Evolutionary conservation across 2,113 vertebrate species (phyloP).

Genomic region (Equus przewalskii): DNA sequence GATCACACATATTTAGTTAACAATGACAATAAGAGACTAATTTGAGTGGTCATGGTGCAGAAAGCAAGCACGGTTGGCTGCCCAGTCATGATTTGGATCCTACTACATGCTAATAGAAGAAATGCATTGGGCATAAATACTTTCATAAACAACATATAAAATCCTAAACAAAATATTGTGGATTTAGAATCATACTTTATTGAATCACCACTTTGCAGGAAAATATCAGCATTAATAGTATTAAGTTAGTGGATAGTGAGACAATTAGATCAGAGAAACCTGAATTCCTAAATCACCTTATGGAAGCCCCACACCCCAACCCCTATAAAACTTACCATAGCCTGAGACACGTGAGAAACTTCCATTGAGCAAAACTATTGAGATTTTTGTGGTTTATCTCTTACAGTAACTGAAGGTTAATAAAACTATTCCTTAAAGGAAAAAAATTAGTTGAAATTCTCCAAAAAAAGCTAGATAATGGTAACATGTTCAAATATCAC

Average conservation of each 20-base stretch:
- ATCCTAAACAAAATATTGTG: background rate
- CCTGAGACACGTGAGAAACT: background rate
- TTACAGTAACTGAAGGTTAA: background rate
- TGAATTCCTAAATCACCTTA: background rate
- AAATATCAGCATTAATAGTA: background rate
- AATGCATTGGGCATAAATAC: background rate
- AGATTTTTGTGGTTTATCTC: background rate
- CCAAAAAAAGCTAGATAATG: background rate
- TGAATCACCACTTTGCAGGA: background rate
- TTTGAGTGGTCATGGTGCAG: background rate
- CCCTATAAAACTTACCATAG: background rate
- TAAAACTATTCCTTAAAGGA: background rate
- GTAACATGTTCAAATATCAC: background rate
- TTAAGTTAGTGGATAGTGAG: background rate
- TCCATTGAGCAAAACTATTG: background rate
- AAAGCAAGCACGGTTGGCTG: background rate
- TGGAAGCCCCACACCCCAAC: rapidly evolving
- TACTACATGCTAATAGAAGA: background rate
- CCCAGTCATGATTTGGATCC: background rate
- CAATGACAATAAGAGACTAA: background rate
- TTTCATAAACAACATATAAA: background rate
- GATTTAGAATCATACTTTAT: background rate
- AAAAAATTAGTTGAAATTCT: background rate
- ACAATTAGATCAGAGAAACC: background rate
- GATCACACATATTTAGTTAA: background rate